Conservation (phyloP, 2,888 invertebrate species). For the Netelia inedita region DNA sequence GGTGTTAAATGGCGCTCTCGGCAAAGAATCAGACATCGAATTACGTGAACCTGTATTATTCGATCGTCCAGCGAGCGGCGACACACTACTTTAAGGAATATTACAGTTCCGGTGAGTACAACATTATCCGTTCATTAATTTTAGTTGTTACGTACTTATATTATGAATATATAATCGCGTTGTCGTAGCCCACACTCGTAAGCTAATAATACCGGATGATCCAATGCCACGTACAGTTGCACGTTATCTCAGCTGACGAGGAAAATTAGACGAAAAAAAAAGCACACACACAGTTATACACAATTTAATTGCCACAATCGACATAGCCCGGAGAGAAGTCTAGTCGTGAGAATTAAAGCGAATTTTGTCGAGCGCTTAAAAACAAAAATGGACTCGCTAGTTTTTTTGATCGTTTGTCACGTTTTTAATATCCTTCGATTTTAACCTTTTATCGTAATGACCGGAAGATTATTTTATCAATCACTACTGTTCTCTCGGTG, state of each 20-base stretch:
- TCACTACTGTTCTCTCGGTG: no score
- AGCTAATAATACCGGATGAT: neutral
- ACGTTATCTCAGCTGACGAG: neutral
- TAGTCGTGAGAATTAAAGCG: no score
- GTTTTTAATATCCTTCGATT: no score
- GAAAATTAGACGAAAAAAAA: neutral
- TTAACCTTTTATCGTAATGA: no score
- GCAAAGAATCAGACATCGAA: conserved; percentile 87
- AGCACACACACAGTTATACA: neutral
- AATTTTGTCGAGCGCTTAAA: no score
- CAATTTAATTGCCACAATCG: no score
- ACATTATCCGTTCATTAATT: conserved; percentile 33
- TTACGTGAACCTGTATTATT: conserved; percentile 90
- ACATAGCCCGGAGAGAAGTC: no score
- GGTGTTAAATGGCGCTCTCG: conserved; percentile 85
- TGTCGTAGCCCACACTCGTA: neutral
- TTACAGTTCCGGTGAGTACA: conserved; percentile 88
- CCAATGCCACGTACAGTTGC: neutral
- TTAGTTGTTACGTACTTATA: neutral
- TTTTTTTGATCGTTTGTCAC: no score
- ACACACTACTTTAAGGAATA: conserved; percentile 90
- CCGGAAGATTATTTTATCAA: no score
- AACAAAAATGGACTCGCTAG: no score
- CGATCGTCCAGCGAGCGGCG: conserved; percentile 89
- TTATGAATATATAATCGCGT: neutral